Conservation (phyloP, 2,113 vertebrate species). For the Athene noctua region DNA sequence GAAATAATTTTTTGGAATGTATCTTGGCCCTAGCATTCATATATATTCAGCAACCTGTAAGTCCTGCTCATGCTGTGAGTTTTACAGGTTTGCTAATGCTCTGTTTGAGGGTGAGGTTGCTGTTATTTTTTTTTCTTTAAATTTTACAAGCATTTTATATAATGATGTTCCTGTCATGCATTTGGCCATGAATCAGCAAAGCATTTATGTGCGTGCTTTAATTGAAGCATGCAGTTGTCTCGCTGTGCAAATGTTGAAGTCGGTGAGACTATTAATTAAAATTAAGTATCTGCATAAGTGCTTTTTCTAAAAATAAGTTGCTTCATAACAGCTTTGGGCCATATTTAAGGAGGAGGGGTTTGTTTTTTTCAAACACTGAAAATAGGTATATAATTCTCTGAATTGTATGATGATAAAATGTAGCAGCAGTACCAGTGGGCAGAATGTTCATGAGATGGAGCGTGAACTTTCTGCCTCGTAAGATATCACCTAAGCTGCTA, state of each 20-base stretch:
- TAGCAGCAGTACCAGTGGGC: neutral
- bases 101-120: neutral
- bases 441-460: neutral
- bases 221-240: constrained; percentile 56
- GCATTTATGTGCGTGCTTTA: constrained; percentile 26
- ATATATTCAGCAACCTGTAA: neutral
- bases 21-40: neutral
- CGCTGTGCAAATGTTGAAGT: constrained; percentile 44
- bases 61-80: neutral
- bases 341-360: neutral
- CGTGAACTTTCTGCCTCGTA: neutral
- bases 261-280: constrained; percentile 61
- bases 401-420: neutral
- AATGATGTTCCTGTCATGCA: constrained; percentile 32
- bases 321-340: constrained; percentile 42
- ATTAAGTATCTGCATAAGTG: constrained; percentile 50
- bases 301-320: constrained; percentile 55
- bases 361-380: neutral
- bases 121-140: neutral
- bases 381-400: neutral
- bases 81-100: neutral
- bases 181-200: constrained; percentile 59
- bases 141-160: neutral
- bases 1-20: neutral
- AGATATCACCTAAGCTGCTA: neutral